These are phyloP conservation scores for Drosophila repleta DNA, from an alignment of 1,140 invertebrate species.

Conservation along the genomic window DNA sequence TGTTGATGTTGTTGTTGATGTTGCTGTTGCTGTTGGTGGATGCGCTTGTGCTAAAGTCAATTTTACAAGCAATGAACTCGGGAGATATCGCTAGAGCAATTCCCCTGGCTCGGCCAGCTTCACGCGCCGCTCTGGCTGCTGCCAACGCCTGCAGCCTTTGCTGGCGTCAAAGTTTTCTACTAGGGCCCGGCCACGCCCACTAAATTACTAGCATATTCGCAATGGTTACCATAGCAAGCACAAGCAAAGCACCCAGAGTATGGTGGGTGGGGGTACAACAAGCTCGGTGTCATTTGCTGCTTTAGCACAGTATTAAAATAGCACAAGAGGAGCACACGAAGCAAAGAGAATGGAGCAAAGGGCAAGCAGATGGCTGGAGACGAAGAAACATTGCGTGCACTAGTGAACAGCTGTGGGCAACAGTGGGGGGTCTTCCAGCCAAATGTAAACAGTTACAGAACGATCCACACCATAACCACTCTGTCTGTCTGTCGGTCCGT, in stretches of 20 bases:
- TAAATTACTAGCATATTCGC: constrained; percentile 73
- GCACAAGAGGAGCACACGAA: constrained; percentile 63
- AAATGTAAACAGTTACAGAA: constrained; percentile 28
- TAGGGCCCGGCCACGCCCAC: constrained; percentile 69
- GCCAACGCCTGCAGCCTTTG: constrained; percentile 40
- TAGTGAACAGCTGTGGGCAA: not conserved
- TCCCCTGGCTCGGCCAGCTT: not conserved
- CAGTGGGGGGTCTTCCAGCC: constrained; percentile 37
- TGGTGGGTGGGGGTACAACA: not conserved
- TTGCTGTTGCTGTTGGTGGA: constrained; percentile 36
- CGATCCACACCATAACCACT: not conserved
- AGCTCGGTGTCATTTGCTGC: constrained; percentile 53
- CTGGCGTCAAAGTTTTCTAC: constrained; percentile 73
- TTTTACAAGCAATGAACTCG: constrained; percentile 79
- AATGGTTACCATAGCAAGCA: constrained; percentile 34
- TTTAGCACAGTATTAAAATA: constrained; percentile 65
- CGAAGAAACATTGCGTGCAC: constrained; percentile 31
- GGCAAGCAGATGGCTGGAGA: constrained; percentile 10
- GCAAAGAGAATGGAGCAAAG: not conserved
- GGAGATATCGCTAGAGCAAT: constrained; percentile 58
- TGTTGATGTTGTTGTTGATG: constrained; percentile 30
- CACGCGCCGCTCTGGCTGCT: constrained; percentile 23
- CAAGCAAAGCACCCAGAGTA: constrained; percentile 1
- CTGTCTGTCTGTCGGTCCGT: not conserved
- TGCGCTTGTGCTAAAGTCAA: constrained; percentile 65